Evolutionary conservation across 2,797 vertebrate genomes (phyloP), one percentile per base, ranked within the genome.

Genomic region (Pseudochirops corinnae): DNA sequence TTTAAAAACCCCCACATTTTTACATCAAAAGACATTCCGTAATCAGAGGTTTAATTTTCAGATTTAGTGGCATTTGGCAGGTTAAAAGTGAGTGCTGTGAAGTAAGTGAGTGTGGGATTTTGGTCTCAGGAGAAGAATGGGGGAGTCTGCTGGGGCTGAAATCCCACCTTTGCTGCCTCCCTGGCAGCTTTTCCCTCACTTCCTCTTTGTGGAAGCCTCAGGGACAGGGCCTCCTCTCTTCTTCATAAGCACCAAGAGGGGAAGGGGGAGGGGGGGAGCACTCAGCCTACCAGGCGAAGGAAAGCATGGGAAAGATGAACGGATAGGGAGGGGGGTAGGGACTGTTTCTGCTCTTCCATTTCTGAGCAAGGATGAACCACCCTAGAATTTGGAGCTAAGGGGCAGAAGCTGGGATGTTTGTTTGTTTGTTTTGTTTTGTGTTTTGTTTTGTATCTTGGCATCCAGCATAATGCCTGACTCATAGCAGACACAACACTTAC

Each of bases 1-100:
- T 93, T 92, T 93, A 96, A 96, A 98, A 98, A 96, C 98, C 98
- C 98, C 97, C 96, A 94, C 97, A 60, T 97, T 97, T 98, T 98
- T 96, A 98, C 98, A 98, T 99, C 98, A 99, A 99, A 99, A 98
- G 97, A 97, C 98, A 98, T 98, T 98, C 98, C 12, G 31, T 98
- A 98, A 98, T 98, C 97, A 96, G 97, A 98, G 96, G 98, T 98
- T 99, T 99, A 98, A 98, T 98, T 98, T 98, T 97, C 97, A 98
- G 98, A 97, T 97, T 98, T 98, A 98, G 98, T 98, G 98, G 98
- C 98, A 98, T 98, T 98, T 98, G 98, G 97, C 96, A 92, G 97
- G 98, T 98, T 98, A 98, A 98, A 98, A 98, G 98, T 94, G 97
- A 98, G 95, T 97, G 97, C 98, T 98, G 95, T 98, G 98, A 98